Evolutionary conservation across 2,113 vertebrate species (phyloP).

Genomic region (Ailuropoda melanoleuca): DNA sequence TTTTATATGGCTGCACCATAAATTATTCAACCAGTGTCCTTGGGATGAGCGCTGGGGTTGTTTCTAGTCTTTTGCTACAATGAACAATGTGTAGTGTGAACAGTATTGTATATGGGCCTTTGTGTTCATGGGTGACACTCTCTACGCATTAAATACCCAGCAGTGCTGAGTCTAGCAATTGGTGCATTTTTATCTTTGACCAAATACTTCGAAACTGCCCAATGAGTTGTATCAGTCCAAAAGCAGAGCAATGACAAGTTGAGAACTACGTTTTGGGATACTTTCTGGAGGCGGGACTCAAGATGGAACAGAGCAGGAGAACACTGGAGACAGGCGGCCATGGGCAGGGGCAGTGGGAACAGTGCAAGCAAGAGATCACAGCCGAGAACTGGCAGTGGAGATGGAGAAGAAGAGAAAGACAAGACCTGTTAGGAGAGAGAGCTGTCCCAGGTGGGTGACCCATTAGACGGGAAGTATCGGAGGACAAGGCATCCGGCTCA

Average conservation of each 20-base stretch:
- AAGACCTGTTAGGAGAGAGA: not conserved
- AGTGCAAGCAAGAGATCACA: not conserved
- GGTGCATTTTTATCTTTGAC: not conserved
- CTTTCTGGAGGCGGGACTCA: rapidly evolving
- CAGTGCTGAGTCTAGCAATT: not conserved
- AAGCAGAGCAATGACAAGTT: not conserved
- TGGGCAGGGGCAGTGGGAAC: not conserved
- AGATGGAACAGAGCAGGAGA: not conserved
- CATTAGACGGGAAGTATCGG: not conserved
- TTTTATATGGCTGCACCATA: not conserved
- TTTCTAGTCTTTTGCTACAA: not conserved
- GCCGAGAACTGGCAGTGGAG: not conserved
- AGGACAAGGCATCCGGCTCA: rapidly evolving
- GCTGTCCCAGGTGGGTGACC: no score
- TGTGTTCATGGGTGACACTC: not conserved
- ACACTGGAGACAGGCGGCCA: not conserved
- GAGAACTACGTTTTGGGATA: not conserved
- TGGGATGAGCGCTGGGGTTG: not conserved
- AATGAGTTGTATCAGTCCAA: not conserved
- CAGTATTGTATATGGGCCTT: not conserved
- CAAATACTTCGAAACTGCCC: not conserved
- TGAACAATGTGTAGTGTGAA: not conserved
- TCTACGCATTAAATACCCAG: not conserved
- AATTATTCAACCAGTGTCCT: not conserved
- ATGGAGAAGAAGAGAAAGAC: not conserved